A percentile compares a stretch with the other conserved stretches of the same genome.
phyloP scores from a whole-genome alignment of 2,113 vertebrate genomes.

The Sitta europaea region DNA sequence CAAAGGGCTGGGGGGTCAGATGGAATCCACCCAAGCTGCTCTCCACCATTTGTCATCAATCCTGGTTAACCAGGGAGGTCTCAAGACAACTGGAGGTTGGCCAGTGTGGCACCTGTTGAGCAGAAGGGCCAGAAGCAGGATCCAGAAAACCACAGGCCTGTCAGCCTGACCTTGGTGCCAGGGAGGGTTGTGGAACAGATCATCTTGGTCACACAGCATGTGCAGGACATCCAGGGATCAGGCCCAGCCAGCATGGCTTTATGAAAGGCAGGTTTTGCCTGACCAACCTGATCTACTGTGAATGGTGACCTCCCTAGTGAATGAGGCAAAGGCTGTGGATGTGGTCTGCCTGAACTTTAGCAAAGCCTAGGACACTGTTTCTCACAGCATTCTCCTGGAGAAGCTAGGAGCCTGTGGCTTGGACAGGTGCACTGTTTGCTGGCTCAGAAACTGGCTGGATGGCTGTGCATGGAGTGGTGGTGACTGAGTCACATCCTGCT shows the following conservation, averaged over 20 bases:
- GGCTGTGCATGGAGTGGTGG: neutral
- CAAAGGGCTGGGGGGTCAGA: accelerated
- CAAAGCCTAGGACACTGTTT: neutral
- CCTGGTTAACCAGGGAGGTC: neutral
- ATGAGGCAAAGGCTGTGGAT: neutral
- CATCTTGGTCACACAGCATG: neutral
- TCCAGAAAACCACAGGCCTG: neutral
- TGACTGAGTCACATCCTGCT: neutral
- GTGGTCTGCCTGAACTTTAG: neutral
- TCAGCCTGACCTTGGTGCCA: neutral
- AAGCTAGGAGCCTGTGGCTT: neutral
- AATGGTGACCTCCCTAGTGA: neutral
- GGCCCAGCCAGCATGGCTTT: neutral
- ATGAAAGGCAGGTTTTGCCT: neutral
- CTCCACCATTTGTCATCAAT: neutral
- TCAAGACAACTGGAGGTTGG: neutral
- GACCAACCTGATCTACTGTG: accelerated
- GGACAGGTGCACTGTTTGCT: neutral
- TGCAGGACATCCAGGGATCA: neutral
- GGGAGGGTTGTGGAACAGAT: neutral
- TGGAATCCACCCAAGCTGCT: neutral
- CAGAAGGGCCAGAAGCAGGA: neutral
- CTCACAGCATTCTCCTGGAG: neutral
- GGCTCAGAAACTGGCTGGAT: neutral
- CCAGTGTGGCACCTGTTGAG: accelerated